Evolutionary conservation across 2,113 vertebrate genomes (phyloP).

Genomic region (Pomatorhinus ruficollis): DNA sequence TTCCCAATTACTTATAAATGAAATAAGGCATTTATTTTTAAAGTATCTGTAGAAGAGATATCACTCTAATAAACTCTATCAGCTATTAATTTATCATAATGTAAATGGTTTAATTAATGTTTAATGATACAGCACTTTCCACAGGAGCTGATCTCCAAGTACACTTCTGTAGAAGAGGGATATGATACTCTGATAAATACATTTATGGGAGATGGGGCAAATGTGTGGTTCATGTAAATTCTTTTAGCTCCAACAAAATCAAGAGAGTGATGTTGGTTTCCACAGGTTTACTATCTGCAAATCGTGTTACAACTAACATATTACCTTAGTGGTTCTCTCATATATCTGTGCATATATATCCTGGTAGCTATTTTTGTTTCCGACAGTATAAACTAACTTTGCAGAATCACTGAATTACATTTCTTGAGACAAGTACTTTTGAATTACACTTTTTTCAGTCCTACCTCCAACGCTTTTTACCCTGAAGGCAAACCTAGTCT

Average conservation of each 20-base stretch:
- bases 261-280: neutral
- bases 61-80: neutral
- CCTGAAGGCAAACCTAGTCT: neutral
- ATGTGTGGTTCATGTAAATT: neutral
- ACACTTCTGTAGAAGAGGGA: neutral
- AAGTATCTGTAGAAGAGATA: neutral
- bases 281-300: neutral
- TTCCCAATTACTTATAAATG: neutral
- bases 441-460: neutral
- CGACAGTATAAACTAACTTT: neutral
- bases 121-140: neutral
- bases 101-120: conserved; percentile 15
- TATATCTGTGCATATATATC: neutral
- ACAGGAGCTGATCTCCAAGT: neutral
- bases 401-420: neutral
- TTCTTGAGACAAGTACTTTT: neutral
- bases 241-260: neutral
- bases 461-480: neutral
- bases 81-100: conserved; percentile 25
- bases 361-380: neutral
- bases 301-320: neutral
- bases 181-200: neutral
- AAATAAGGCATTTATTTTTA: conserved; percentile 8
- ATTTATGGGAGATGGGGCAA: neutral
- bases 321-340: neutral